These are phyloP conservation scores for Drosophila bipectinata DNA, from an alignment of 1,140 invertebrate genomes.

Conservation along the genomic window DNA sequence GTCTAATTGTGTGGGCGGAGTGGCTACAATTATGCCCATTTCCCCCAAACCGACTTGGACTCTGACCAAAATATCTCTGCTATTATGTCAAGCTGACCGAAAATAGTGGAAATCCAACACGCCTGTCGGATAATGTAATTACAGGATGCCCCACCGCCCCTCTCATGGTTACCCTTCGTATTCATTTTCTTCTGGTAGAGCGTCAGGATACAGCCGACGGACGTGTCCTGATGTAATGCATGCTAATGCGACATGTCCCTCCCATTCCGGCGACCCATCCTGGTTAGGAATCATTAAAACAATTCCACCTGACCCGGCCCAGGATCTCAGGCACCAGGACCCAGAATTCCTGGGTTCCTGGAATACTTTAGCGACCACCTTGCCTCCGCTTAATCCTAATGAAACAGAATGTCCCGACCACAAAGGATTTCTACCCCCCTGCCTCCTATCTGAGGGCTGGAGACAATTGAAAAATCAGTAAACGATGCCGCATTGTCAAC, in stretches of 20 bases:
- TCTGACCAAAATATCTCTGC: constrained; percentile 15
- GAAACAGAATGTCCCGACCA: constrained; percentile 26
- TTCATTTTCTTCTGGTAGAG: constrained; percentile 8
- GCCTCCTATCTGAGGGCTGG: constrained; percentile 5
- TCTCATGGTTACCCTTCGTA: no score
- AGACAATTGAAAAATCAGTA: constrained; percentile 62
- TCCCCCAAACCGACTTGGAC: not conserved
- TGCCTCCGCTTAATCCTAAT: constrained; percentile 29
- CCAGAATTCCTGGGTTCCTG: constrained; percentile 32
- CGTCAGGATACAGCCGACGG: constrained; percentile 9
- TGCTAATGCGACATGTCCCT: constrained; percentile 51
- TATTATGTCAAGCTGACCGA: constrained; percentile 49
- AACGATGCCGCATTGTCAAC: constrained; percentile 49
- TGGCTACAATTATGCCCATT: constrained; percentile 64
- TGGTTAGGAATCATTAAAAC: constrained; percentile 58
- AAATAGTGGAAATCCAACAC: constrained; percentile 71
- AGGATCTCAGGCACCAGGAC: constrained; percentile 1
- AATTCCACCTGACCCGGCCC: constrained; percentile 54
- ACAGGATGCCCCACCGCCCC: constrained; percentile 36
- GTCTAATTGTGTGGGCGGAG: constrained; percentile 68
- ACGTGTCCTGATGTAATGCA: constrained; percentile 63
- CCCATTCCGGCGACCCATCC: constrained; percentile 2
- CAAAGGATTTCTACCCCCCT: constrained; percentile 16
- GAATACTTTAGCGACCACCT: constrained; percentile 24
- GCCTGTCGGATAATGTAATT: constrained; percentile 68